Conservation (phyloP, 2,113 vertebrate species). For the Centropristis striata region DNA sequence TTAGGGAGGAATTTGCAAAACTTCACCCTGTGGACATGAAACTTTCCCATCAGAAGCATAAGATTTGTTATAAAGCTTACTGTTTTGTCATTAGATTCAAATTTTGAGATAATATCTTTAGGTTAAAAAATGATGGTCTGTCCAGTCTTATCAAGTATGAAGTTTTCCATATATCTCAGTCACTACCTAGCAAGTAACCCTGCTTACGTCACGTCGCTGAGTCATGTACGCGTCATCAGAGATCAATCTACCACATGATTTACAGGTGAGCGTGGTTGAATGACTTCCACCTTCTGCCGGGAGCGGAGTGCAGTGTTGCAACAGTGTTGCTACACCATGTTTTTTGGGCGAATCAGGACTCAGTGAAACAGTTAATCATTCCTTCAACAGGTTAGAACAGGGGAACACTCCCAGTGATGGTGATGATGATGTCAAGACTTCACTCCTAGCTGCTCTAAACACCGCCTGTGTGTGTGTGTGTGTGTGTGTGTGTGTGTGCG, state of each 20-base stretch:
- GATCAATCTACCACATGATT: conserved; percentile 40
- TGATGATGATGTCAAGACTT: background rate
- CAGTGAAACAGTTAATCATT: background rate
- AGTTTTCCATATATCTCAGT: too few relatives aligned
- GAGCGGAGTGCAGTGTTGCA: conserved; percentile 3
- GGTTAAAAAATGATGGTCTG: too few relatives aligned
- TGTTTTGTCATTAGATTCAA: too few relatives aligned
- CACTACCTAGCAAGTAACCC: background rate
- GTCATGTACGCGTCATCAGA: conserved; percentile 35
- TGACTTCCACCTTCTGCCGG: conserved; percentile 2
- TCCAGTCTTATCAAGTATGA: too few relatives aligned
- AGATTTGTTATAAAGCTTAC: too few relatives aligned
- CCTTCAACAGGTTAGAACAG: conserved; percentile 49
- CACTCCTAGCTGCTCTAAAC: background rate
- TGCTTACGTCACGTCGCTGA: conserved; percentile 25
- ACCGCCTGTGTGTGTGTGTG: background rate
- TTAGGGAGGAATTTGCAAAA: too few relatives aligned
- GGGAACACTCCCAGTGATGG: background rate
- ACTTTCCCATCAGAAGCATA: too few relatives aligned
- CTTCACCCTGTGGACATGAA: too few relatives aligned
- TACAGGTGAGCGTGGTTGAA: conserved; percentile 60
- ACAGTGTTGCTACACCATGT: background rate
- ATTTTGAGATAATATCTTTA: too few relatives aligned
- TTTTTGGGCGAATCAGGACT: background rate
- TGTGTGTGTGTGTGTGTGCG: too few relatives aligned